These are phyloP conservation scores for Heliangelus exortis DNA, from an alignment of 2,797 vertebrate species.

Conservation along the genomic window DNA sequence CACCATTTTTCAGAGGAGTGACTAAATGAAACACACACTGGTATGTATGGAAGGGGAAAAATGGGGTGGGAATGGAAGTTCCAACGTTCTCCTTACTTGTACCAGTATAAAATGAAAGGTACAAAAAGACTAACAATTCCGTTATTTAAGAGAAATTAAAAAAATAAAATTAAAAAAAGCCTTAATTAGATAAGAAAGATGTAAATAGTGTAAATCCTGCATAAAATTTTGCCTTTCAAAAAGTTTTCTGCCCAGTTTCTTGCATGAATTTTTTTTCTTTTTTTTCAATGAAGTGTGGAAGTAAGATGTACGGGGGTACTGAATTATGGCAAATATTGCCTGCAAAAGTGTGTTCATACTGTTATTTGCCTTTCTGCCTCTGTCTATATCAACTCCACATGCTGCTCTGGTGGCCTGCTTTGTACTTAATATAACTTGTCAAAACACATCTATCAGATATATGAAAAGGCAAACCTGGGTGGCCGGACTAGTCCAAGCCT, in stretches of 20 bases:
- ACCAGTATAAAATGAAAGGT: constrained; percentile 14
- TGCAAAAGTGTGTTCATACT: constrained; percentile 70
- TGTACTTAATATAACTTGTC: constrained; percentile 86
- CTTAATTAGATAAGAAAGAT: background rate
- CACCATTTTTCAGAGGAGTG: background rate
- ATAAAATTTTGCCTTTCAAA: constrained; percentile 29
- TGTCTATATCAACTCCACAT: constrained; percentile 81
- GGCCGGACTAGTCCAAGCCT: constrained; percentile 75
- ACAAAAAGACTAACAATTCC: background rate
- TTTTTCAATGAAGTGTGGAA: constrained; percentile 37
- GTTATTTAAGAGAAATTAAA: background rate
- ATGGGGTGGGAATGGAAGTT: background rate
- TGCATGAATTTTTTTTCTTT: background rate
- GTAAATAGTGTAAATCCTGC: constrained; percentile 33
- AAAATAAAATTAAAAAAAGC: background rate
- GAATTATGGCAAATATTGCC: constrained; percentile 65
- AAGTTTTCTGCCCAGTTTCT: constrained; percentile 6
- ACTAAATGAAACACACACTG: background rate
- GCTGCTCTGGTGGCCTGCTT: constrained; percentile 80
- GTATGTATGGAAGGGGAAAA: background rate
- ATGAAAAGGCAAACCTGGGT: constrained; percentile 79
- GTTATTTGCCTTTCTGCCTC: constrained; percentile 77
- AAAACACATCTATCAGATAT: constrained; percentile 84
- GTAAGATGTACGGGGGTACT: constrained; percentile 36
- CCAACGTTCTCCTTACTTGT: background rate